phyloP scores from a whole-genome alignment of 2,113 vertebrate species.

The Sus scrofa region T2T-Sscrofa CM000829.6:48942501-48943000 shows the following conservation, averaged over 20 bases:
- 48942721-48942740: neutral
- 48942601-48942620: neutral
- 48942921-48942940: no score
- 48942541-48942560: neutral
- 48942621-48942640: neutral
- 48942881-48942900: no score
- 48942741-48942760: neutral
- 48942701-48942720: neutral
- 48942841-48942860: no score
- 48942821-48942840: no score
- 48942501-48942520: neutral
- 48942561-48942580: neutral
- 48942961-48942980: no score
- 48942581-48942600: neutral
- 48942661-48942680: neutral
- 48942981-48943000: no score
- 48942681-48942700: neutral
- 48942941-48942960: no score
- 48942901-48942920: no score
- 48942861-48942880: no score
- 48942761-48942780: neutral
- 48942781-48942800: slow-evolving; percentile 7
- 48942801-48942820: no score
- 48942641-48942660: neutral
- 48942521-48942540: neutral